These are phyloP conservation scores for Drosophila suzukii DNA, from an alignment of 1,140 invertebrate species.

Conservation along the genomic window DNA sequence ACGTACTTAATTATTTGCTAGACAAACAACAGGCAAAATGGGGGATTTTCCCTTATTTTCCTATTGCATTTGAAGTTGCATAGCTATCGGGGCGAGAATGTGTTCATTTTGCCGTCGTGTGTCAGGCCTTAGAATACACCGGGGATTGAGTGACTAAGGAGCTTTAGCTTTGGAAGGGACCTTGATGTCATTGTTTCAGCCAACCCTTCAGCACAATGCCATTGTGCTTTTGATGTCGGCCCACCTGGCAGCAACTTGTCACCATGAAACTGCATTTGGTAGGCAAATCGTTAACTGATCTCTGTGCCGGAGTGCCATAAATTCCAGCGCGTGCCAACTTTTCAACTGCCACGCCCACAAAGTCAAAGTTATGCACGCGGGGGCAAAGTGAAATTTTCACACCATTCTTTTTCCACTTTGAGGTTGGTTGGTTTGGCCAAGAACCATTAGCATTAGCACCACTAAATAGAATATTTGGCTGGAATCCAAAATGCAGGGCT, in stretches of 20 bases:
- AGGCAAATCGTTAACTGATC: conserved; percentile 51
- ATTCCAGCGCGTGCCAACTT: conserved; percentile 38
- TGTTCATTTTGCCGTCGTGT: conserved; percentile 5
- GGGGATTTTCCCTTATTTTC: not conserved
- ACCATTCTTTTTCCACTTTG: conserved; percentile 8
- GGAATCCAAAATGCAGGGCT: conserved; percentile 30
- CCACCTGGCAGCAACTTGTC: conserved; percentile 33
- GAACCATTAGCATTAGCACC: conserved; percentile 75
- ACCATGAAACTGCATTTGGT: conserved; percentile 35
- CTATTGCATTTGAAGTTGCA: conserved; percentile 20
- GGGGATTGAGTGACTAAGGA: not conserved
- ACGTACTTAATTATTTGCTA: conserved; percentile 60
- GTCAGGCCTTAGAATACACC: not conserved
- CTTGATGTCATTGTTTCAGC: conserved; percentile 4
- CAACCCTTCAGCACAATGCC: conserved; percentile 1
- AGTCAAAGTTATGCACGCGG: conserved; percentile 25
- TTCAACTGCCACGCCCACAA: conserved; percentile 40
- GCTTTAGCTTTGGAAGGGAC: not conserved
- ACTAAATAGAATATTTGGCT: conserved; percentile 67
- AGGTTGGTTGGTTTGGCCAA: conserved; percentile 29
- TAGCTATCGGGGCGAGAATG: conserved; percentile 2
- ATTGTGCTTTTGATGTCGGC: conserved; percentile 3
- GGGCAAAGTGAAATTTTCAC: conserved; percentile 24
- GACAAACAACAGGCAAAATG: conserved; percentile 1
- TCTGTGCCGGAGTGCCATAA: conserved; percentile 36